Evolutionary conservation across 2,888 invertebrate genomes (phyloP).

Genomic region (Ophion costatus): DNA sequence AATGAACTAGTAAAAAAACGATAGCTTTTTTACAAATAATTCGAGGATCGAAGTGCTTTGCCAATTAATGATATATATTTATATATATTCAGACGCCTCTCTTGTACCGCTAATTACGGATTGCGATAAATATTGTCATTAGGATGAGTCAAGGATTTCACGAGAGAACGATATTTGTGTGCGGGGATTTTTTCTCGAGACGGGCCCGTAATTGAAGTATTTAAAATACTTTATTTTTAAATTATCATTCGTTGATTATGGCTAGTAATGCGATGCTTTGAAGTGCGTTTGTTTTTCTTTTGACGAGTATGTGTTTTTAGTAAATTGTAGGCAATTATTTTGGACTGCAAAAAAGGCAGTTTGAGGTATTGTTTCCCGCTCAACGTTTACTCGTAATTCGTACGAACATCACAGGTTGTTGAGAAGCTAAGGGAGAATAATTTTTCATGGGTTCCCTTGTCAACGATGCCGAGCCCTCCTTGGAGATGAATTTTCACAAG

Average conservation of each 20-base stretch:
- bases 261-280: no score
- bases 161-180: not conserved
- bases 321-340: not conserved
- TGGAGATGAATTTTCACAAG: not conserved
- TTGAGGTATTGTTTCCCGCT: not conserved
- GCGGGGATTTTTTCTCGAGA: not conserved
- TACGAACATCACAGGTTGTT: not conserved
- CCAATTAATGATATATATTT: slow-evolving; percentile 43
- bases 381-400: not conserved
- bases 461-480: not conserved
- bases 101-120: slow-evolving; percentile 18
- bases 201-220: not conserved
- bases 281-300: not conserved
- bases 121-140: slow-evolving; percentile 21
- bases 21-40: slow-evolving; percentile 61
- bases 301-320: not conserved
- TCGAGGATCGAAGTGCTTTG: slow-evolving; percentile 52
- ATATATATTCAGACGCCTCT: slow-evolving; percentile 12
- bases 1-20: slow-evolving; percentile 35
- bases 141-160: not conserved
- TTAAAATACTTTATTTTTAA: not conserved
- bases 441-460: not conserved
- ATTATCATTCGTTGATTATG: no score
- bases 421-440: not conserved
- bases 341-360: not conserved